A percentile compares a stretch with the other conserved stretches of the same genome.
Conservation (phyloP, 2,888 invertebrate genomes). For the Agonopterix heracliana region DNA sequence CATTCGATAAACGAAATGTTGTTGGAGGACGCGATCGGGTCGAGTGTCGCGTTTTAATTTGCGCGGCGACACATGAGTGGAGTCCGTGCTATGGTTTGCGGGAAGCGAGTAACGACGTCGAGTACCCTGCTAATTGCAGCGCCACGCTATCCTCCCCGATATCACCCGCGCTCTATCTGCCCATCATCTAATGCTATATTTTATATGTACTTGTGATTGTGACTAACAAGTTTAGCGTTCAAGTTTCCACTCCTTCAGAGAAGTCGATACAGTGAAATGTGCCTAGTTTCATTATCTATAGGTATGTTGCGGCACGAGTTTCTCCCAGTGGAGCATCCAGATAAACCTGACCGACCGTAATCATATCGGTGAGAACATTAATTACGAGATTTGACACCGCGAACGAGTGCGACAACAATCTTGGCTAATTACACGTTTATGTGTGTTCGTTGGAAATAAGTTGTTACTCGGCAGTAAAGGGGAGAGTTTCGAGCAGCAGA, state of each 20-base stretch:
- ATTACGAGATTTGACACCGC: constrained; percentile 54
- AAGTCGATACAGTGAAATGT: constrained; percentile 20
- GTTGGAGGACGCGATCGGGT: constrained; percentile 55
- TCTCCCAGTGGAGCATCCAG: constrained; percentile 55
- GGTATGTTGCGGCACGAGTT: constrained; percentile 29
- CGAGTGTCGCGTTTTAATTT: constrained; percentile 72
- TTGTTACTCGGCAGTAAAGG: constrained; percentile 27
- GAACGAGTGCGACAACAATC: constrained; percentile 51
- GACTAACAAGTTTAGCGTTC: constrained; percentile 13
- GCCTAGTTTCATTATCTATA: constrained; percentile 40
- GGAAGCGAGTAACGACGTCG: constrained; percentile 46
- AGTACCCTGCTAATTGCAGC: constrained; percentile 72
- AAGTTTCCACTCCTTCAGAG: constrained; percentile 11
- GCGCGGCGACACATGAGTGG: constrained; percentile 72
- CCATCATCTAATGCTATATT: constrained; percentile 41
- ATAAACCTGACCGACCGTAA: constrained; percentile 63
- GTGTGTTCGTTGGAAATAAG: constrained; percentile 34
- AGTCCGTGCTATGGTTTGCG: constrained; percentile 41
- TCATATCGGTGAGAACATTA: constrained; percentile 67
- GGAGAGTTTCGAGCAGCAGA: constrained; percentile 36
- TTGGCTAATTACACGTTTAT: constrained; percentile 56
- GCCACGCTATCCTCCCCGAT: constrained; percentile 23
- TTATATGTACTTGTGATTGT: constrained; percentile 23
- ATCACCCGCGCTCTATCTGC: constrained; percentile 25
- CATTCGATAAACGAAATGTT: constrained; percentile 56